A percentile compares a stretch with the other conserved stretches of the same genome.
Conservation (phyloP, 2,113 vertebrate species). For the Paradoxurus hermaphroditus region DNA sequence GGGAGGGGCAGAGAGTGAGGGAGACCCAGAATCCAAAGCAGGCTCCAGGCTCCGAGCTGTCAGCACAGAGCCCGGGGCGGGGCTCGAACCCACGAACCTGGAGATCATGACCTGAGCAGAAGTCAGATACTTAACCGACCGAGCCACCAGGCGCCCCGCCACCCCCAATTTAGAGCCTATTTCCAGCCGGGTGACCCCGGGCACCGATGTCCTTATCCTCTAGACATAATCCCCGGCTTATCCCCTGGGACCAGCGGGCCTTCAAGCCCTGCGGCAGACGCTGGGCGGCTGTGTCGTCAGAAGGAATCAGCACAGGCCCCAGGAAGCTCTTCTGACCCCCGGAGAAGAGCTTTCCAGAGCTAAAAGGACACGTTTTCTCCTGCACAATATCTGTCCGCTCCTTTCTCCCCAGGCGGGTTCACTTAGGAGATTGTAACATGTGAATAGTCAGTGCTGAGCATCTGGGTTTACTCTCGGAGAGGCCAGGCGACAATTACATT, state of each 20-base stretch:
- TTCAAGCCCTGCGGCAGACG: rapidly evolving
- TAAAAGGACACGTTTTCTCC: neutral
- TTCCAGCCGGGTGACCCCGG: neutral
- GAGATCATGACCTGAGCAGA: too few relatives aligned
- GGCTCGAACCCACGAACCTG: too few relatives aligned
- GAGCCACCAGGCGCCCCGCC: too few relatives aligned
- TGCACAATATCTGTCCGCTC: rapidly evolving
- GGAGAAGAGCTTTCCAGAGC: neutral
- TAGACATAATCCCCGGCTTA: neutral
- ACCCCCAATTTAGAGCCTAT: neutral
- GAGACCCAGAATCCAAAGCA: too few relatives aligned
- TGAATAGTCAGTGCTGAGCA: too few relatives aligned
- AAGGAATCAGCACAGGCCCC: neutral
- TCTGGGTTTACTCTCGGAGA: neutral
- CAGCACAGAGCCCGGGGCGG: too few relatives aligned
- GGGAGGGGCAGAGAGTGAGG: too few relatives aligned
- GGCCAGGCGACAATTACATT: neutral
- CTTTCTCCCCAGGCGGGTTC: neutral
- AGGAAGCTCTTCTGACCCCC: neutral
- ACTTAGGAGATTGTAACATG: neutral
- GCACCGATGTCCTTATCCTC: neutral
- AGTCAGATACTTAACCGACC: too few relatives aligned
- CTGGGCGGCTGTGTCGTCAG: rapidly evolving
- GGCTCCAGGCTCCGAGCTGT: too few relatives aligned
- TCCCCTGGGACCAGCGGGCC: neutral